Percentiles rank a stretch among this genome's conserved stretches.
phyloP scores from a whole-genome alignment of 2,797 vertebrate species.

The Alcedo quadribrachys region DNA sequence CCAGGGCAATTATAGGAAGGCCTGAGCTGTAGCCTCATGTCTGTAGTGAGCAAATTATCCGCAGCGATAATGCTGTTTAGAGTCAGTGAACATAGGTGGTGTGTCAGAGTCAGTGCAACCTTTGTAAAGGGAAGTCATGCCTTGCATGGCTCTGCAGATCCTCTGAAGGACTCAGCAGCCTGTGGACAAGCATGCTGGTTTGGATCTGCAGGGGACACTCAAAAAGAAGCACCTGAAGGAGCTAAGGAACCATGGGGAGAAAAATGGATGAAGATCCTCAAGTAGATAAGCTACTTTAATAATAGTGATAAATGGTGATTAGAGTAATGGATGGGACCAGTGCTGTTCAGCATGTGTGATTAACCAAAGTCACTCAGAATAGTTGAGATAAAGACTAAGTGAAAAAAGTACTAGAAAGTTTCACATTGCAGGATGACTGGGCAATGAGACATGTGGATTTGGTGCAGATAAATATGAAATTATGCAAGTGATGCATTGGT shows the following conservation, averaged over 20 bases:
- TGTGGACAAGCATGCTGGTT: background rate
- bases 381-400: background rate
- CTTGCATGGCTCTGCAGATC: background rate
- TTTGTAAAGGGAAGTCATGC: fast-evolving
- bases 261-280: background rate
- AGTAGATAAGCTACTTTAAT: background rate
- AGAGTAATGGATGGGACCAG: background rate
- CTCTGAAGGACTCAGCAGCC: background rate
- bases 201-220: background rate
- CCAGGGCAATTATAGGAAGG: background rate
- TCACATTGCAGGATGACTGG: background rate
- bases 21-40: background rate
- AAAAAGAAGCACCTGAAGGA: background rate
- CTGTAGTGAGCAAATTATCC: background rate
- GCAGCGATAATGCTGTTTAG: background rate
- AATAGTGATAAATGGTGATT: background rate
- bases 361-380: background rate
- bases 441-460: background rate
- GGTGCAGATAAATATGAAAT: background rate
- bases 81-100: background rate
- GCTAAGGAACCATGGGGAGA: background rate
- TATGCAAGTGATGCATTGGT: background rate
- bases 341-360: background rate
- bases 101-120: background rate
- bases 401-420: background rate